A percentile compares a stretch with the other conserved stretches of the same genome.
These are phyloP conservation scores for Trichonephila clavipes DNA, from an alignment of 1,140 invertebrate genomes.

Conservation along the genomic window DNA sequence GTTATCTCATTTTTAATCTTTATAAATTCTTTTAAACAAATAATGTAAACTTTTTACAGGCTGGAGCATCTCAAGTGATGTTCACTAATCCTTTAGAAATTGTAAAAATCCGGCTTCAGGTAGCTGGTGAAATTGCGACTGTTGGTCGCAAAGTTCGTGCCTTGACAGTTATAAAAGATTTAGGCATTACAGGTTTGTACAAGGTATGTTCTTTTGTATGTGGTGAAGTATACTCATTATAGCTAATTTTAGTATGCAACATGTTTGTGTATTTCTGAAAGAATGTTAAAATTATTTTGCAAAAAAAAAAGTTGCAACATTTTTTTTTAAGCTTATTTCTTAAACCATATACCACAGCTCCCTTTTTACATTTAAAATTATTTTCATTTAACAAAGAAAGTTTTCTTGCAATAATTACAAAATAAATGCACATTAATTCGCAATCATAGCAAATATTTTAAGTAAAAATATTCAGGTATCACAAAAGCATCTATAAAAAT, in stretches of 20 bases:
- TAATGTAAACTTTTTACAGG: constrained; percentile 83
- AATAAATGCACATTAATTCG: too few relatives aligned
- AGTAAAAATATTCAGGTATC: too few relatives aligned
- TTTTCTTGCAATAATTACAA: neutral
- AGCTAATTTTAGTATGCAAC: neutral
- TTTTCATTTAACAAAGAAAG: neutral
- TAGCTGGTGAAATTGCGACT: constrained; percentile 96
- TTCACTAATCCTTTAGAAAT: constrained; percentile 99
- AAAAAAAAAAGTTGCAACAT: too few relatives aligned
- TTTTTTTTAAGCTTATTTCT: too few relatives aligned
- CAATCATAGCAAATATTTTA: too few relatives aligned
- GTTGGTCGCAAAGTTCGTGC: constrained; percentile 89
- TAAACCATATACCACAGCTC: too few relatives aligned
- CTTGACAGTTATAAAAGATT: constrained; percentile 92
- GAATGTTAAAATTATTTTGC: too few relatives aligned
- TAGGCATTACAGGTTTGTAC: constrained; percentile 96
- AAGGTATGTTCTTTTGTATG: constrained; percentile 85
- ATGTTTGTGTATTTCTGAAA: neutral
- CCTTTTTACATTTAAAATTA: too few relatives aligned
- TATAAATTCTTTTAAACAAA: too few relatives aligned
- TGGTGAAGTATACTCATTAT: neutral
- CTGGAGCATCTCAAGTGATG: constrained; percentile 94
- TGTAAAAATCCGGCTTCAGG: constrained; percentile 99
- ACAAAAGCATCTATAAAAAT: too few relatives aligned
- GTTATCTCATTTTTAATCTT: too few relatives aligned